Percentiles rank a stretch among this genome's conserved stretches.
Conservation (phyloP, 2,888 invertebrate species). For the Sphecodes monilicornis region DNA sequence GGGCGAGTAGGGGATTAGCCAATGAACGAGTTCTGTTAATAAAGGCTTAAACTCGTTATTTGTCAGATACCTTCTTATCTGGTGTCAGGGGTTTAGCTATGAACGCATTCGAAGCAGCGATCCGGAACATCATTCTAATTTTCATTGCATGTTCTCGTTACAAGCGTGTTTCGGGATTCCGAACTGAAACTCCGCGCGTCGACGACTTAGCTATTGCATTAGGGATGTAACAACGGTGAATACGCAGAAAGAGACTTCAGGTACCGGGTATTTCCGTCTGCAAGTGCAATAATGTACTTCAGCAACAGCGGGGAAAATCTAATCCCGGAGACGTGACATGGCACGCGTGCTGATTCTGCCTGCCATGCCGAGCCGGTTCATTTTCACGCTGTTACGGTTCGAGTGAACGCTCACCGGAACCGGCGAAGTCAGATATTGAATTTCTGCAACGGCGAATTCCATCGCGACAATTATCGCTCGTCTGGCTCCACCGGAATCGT, state of each 20-base stretch:
- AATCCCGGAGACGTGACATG: conserved; percentile 3
- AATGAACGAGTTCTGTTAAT: too few relatives aligned
- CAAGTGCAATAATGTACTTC: neutral
- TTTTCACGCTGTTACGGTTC: conserved; percentile 2
- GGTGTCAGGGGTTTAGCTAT: too few relatives aligned
- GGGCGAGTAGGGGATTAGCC: too few relatives aligned
- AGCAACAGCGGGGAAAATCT: neutral
- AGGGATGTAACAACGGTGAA: neutral
- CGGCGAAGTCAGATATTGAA: conserved; percentile 41
- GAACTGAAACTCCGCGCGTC: neutral
- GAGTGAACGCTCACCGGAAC: neutral
- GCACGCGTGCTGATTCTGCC: conserved; percentile 15
- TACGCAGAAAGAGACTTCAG: neutral
- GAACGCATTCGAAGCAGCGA: neutral
- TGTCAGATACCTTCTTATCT: too few relatives aligned
- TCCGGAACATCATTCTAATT: neutral
- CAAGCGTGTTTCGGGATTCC: neutral
- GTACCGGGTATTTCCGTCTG: neutral
- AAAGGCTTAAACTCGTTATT: too few relatives aligned
- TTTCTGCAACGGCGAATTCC: conserved; percentile 7
- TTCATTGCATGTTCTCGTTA: neutral
- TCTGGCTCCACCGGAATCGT: conserved; percentile 12
- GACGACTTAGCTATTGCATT: conserved; percentile 1
- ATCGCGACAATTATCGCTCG: conserved; percentile 37
- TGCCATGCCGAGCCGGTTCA: neutral